These are phyloP conservation scores for Ephydatia muelleri DNA, from an alignment of 37 sponge, comb jelly and placozoan genomes.

Conservation along the genomic window DNA sequence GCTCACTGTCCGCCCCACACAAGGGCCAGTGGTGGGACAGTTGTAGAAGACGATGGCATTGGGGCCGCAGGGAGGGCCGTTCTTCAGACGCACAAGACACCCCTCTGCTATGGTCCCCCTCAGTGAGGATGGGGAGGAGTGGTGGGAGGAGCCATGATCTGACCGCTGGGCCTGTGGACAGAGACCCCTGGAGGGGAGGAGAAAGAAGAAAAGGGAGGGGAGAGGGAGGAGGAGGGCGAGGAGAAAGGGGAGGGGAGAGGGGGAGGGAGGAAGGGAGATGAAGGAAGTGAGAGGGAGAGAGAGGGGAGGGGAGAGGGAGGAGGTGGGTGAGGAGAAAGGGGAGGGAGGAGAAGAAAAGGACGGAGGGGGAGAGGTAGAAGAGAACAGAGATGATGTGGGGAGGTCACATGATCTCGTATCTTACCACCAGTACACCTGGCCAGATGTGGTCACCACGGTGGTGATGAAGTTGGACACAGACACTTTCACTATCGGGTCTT, in stretches of 20 bases:
- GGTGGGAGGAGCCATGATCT: neutral
- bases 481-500: conserved; percentile 15
- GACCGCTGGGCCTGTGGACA: conserved; percentile 36
- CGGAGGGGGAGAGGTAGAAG: no score
- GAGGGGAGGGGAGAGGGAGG: neutral
- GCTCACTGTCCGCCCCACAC: conserved; percentile 52
- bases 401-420: no score
- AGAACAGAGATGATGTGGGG: neutral
- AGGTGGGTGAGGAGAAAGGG: no score
- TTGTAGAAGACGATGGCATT: conserved; percentile 49
- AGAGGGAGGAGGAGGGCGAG: neutral
- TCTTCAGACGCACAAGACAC: conserved; percentile 54
- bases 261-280: no score
- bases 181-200: conserved; percentile 55
- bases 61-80: conserved; percentile 71
- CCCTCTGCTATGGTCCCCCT: conserved; percentile 55
- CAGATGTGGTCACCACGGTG: conserved; percentile 39
- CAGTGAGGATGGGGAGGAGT: conserved; percentile 3
- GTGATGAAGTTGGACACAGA: conserved; percentile 71
- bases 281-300: neutral
- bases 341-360: neutral
- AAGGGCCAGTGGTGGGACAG: conserved; percentile 51
- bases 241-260: no score
- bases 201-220: neutral
- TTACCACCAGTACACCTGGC: conserved; percentile 81